A percentile compares a stretch with the other conserved stretches of the same genome.
phyloP scores from a whole-genome alignment of 2,113 vertebrate species.

The Dascyllus trimaculatus region DNA sequence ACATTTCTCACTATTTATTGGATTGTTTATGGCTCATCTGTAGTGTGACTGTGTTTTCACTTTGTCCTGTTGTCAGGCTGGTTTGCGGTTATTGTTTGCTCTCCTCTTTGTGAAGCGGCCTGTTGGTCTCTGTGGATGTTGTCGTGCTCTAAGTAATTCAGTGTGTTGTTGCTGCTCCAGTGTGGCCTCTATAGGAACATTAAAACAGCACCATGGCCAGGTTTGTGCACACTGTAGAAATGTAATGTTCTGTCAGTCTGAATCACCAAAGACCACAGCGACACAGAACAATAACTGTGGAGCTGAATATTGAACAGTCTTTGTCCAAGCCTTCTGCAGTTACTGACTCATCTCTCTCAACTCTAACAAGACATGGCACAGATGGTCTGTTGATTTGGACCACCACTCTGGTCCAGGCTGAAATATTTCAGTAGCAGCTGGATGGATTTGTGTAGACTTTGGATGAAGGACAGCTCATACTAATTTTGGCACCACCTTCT shows the following conservation, averaged over 20 bases:
- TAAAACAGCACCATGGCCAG: neutral
- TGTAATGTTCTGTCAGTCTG: neutral
- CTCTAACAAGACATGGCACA: too few species aligned
- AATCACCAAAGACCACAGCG: too few species aligned
- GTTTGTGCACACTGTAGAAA: neutral
- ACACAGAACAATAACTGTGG: neutral
- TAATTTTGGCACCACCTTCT: too few species aligned
- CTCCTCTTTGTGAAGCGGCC: neutral
- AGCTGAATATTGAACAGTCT: too few species aligned
- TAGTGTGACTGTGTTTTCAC: neutral
- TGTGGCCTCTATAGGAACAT: neutral
- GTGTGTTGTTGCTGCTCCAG: neutral
- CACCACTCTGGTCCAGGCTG: too few species aligned
- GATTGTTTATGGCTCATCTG: neutral
- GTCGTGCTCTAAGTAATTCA: neutral
- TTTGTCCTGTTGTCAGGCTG: neutral
- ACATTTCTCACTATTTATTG: neutral
- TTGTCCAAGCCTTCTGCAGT: too few species aligned
- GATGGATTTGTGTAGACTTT: too few species aligned
- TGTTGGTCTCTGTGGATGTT: neutral
- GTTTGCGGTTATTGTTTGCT: neutral
- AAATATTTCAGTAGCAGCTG: too few species aligned
- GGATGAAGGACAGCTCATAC: too few species aligned
- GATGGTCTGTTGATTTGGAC: too few species aligned
- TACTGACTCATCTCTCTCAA: too few species aligned